Conservation (phyloP, 2,797 vertebrate genomes). For the Holocentrus rufus region DNA sequence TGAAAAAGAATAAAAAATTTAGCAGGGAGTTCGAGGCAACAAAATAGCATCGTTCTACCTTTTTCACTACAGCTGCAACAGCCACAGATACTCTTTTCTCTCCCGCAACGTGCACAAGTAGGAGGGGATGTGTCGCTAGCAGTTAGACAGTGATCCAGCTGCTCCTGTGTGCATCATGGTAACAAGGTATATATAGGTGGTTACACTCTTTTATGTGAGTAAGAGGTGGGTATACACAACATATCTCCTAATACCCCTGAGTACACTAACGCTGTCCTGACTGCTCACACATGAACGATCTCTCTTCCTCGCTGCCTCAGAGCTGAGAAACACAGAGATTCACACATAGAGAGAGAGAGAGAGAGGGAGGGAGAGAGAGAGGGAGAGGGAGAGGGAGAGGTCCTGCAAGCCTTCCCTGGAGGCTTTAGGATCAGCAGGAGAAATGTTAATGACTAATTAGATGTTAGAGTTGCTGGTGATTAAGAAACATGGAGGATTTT, state of each 20-base stretch:
- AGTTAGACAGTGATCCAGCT: background rate
- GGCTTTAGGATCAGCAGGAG: conserved; percentile 78
- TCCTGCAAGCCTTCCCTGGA: conserved; percentile 73
- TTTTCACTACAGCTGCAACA: no score
- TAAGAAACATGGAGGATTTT: conserved; percentile 81
- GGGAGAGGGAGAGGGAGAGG: conserved; percentile 51
- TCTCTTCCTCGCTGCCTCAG: conserved; percentile 4
- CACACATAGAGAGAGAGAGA: conserved; percentile 21
- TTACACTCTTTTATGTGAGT: background rate
- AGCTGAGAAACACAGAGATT: conserved; percentile 30
- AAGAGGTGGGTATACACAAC: no score
- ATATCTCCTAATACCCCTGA: no score
- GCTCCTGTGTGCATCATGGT: background rate
- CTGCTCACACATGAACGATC: no score
- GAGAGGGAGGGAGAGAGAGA: conserved; percentile 19
- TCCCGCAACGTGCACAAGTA: no score
- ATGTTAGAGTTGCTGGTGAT: conserved; percentile 82
- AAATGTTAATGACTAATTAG: conserved; percentile 88
- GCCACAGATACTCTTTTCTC: no score
- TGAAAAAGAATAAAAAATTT: no score
- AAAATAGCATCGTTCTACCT: no score
- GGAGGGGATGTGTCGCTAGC: background rate
- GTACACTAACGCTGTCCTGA: no score
- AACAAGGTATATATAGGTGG: background rate
- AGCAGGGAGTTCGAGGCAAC: no score